Base-by-base conservation (phyloP, 1,140 invertebrate genomes). In the Parasteatoda tepidariorum region DNA sequence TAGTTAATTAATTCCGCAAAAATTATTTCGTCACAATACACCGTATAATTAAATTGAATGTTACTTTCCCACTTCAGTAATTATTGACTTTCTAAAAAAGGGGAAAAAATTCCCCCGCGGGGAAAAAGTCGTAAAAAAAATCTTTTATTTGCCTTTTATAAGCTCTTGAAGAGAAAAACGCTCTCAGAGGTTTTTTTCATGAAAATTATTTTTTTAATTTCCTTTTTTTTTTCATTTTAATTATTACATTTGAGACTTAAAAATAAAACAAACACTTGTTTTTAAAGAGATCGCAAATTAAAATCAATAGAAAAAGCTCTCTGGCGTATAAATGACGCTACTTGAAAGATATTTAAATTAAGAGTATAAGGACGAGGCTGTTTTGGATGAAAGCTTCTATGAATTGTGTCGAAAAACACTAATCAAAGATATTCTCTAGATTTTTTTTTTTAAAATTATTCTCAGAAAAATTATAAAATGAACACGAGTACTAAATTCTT, bases 1-100 rank as follows among this genome's bases (percentile, higher is more conserved):
- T 71, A 71, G 55, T 48, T 71, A 71, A 71, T 71, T 71, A 71
- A 71, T 71, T 71, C 68, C 68, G 68, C 68, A 55, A 33, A 71
- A 71, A 71, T 71, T 71, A 71, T 71, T 71, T 71, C 48, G 30
- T 71, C 68, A 71, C 55, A 57, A 71, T 71, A 71, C 24, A 55
- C 26, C 30, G 68, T 55, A 71, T 71, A 54, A 71, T 71, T 71
- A 71, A 71, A 71, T 26, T 71, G 38, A 55, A 71, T 71, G 38
- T 38, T 55, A 31, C 55, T 38, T 26, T 38, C 38, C 68, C 31
- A 55, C 38, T 71, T 71, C 55, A 71, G 55, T 71, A 71, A 71
- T 71, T 31, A 71, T 71, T 71, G 68, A 71, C 41, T 71, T 34
- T n/a, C 6, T 28, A 22, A 59, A 73, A 73, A 48, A 57, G 55